phyloP scores from a whole-genome alignment of 2,888 invertebrate species.

The Anticlea derivata region DNA sequence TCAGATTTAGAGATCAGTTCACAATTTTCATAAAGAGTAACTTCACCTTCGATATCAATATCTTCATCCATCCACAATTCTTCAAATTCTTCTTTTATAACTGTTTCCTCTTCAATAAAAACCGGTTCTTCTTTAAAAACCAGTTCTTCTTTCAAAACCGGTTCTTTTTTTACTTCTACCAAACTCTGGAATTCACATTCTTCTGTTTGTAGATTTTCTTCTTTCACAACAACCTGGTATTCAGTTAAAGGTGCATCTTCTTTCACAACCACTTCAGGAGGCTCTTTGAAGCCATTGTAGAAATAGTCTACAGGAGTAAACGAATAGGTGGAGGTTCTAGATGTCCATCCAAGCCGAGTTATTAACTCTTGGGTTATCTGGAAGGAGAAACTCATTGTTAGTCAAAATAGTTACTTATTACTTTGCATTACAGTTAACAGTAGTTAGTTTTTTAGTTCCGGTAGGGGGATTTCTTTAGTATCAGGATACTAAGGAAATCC shows the following conservation, averaged over 20 bases:
- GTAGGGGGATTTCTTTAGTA: too few relatives aligned
- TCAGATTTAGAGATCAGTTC: not conserved
- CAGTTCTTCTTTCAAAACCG: too few relatives aligned
- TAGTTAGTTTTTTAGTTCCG: too few relatives aligned
- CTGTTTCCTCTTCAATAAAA: not conserved
- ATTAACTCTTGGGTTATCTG: constrained; percentile 1
- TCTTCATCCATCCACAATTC: not conserved
- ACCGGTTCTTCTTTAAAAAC: not conserved
- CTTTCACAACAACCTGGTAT: not conserved
- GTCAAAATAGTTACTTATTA: too few relatives aligned
- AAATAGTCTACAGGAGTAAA: not conserved
- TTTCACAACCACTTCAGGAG: not conserved
- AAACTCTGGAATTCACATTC: not conserved
- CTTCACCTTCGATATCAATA: constrained; percentile 2
- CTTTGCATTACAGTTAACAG: too few relatives aligned
- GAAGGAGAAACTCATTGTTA: too few relatives aligned
- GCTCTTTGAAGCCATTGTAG: not conserved
- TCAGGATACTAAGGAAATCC: too few relatives aligned
- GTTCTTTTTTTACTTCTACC: too few relatives aligned
- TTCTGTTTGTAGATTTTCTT: not conserved
- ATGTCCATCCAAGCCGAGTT: not conserved
- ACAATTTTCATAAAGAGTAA: not conserved
- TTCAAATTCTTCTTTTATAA: not conserved
- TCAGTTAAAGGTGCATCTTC: not conserved
- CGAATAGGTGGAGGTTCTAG: not conserved